Conservation (phyloP, 2,888 invertebrate species). For the Philhelius pedissequus region DNA sequence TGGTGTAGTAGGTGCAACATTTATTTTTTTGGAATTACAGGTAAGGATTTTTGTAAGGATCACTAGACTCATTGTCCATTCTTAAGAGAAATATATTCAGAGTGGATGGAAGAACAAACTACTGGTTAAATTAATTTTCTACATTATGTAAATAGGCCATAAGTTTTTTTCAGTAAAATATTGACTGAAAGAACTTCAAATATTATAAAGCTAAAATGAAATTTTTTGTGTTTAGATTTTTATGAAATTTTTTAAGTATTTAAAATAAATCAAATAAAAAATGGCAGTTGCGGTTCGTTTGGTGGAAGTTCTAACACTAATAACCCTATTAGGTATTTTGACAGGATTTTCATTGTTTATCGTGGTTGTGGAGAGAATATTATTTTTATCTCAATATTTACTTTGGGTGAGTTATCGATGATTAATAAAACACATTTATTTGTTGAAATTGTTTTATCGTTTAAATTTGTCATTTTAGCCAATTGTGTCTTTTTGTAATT, state of each 20-base stretch:
- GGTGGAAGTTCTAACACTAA: conserved; percentile 61
- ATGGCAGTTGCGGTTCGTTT: conserved; percentile 69
- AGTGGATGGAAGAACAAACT: not conserved
- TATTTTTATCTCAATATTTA: conserved; percentile 14
- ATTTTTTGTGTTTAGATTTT: not conserved
- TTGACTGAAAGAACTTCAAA: not conserved
- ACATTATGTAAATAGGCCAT: not conserved
- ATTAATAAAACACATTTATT: not conserved
- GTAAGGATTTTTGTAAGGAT: not conserved
- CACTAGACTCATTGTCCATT: not conserved
- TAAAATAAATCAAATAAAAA: conserved; percentile 30
- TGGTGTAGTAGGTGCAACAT: not conserved
- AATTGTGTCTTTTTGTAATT: not conserved
- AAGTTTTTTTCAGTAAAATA: not conserved
- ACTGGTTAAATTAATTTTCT: not conserved
- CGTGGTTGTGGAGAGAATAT: conserved; percentile 45
- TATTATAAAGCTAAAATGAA: not conserved
- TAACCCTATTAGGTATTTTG: conserved; percentile 57
- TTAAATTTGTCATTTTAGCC: conserved; percentile 38
- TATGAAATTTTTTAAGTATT: not conserved
- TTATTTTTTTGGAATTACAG: not conserved
- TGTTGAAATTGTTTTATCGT: not conserved
- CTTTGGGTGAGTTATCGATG: conserved; percentile 45
- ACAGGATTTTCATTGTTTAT: conserved; percentile 62
- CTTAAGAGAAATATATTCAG: not conserved